Base-by-base conservation (phyloP, 1,140 invertebrate genomes). In the Capitella teleta region DNA sequence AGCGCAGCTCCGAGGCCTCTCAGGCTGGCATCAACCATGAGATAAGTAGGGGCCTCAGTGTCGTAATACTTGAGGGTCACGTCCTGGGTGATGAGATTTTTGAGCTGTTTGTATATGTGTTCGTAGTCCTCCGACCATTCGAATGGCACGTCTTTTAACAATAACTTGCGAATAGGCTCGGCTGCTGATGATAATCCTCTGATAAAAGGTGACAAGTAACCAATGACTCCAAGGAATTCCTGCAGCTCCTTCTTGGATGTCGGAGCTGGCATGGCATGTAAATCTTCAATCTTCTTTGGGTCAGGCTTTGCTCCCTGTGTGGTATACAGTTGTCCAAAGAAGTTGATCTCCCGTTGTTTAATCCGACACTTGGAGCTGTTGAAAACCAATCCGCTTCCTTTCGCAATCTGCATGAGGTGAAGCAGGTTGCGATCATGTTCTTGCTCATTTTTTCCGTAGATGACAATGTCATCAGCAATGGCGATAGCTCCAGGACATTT, bases 1-100 rank as follows among this genome's bases (percentile, higher is more conserved):
- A 77, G 28, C 6, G 68, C 61, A 25, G 64, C 67, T n/a, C 70
- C 72, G 16, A 76, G 47, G 1, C 67, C 74, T 32, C 58, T 18
- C 24, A 54, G 53, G 19, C 40, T 57, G 14, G 56, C 50, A 51
- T 64, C 61, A n/a, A 51, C 49, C 47, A 62, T 55, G 16, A 65
- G 21, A 1, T 54, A 47, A 41, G 56, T 45, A 16, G 47, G 18
- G 18, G 57, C 52, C 12, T 52, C 43, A 3, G 41, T 40, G 30
- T 66, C 56, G 37, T 57, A 67, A 30, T 55, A 64, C 5, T 46
- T 45, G 16, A 65, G 43, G 10, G 58, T 38, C 1, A 59, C 52
- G 21, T 51, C 45, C 34, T 44, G 12, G 12, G 34, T 49, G 5
- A 63, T 25, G 8, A 41, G 51, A 19, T 52, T 24, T 53, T 61